Evolutionary conservation across 1,140 invertebrate species (phyloP), one percentile per base, ranked within the genome.

Genomic region (Solenopsis fugax): DNA sequence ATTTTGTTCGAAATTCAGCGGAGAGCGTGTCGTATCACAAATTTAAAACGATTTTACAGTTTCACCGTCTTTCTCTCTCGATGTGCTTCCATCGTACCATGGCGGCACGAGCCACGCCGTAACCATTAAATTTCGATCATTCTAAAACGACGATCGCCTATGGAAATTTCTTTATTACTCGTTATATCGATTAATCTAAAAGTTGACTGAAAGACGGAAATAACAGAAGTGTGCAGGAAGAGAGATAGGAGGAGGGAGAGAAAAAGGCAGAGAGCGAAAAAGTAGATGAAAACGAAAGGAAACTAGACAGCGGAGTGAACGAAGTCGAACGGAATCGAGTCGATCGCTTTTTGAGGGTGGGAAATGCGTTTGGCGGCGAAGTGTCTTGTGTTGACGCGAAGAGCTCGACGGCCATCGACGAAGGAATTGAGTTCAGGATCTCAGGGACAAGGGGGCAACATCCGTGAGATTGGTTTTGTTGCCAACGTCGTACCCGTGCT

Each of bases 371-470:
- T 50, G 41, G 24, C 34, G 69, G 45, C 69, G 69, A 84, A 75
- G 34, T 84, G 41, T 69, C 85, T 77, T 71, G 54, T 50, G 71
- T 50, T 58, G 64, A 71, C 85, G 80, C 88, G 75, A 86, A 90
- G 75, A 72, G 80, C 89, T 92, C 82, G 58, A 86, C 86, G 34
- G 77, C 60, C 80, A 89, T 88, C 81, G 82, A 88, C 88, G 85
- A 89, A 73, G 75, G 34, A 62, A 81, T 77, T 77, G 10, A 60
- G 0, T 86, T 87, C 52, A 88, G 92, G 92, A 95, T 94, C 93
- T 88, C 94, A 92, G 94, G 94, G 92, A 94, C 94, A 95, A 95
- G 93, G 93, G 89, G 90, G 94, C 94, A 93, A 94, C 92, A 77
- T 7, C 34, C 64, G 62, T 78, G 89, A 89, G 62, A 64, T 37